phyloP scores from a whole-genome alignment of 2,888 invertebrate genomes.

The Byasa hedistus region DNA sequence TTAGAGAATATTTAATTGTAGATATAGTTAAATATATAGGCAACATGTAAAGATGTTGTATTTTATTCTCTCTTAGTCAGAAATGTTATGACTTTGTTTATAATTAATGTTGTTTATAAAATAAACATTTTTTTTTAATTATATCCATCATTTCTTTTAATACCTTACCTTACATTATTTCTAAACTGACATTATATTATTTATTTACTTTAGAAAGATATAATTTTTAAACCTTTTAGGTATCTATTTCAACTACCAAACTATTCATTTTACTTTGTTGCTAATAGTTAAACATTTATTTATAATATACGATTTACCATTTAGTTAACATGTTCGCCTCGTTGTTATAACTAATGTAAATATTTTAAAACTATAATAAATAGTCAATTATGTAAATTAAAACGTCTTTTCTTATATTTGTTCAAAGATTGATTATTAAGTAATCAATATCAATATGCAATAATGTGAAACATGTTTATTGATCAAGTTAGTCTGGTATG shows the following conservation, averaged over 20 bases:
- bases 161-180: too few relatives aligned
- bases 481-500: constrained; percentile 32
- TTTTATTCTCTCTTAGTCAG: constrained; percentile 58
- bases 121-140: constrained; percentile 58
- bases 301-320: too few relatives aligned
- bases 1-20: constrained; percentile 54
- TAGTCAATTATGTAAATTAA: neutral
- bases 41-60: constrained; percentile 52
- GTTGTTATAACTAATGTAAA: too few relatives aligned
- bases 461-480: constrained; percentile 7
- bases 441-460: neutral
- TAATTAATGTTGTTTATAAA: constrained; percentile 69
- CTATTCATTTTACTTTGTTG: too few relatives aligned
- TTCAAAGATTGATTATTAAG: neutral
- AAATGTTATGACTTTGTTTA: constrained; percentile 65
- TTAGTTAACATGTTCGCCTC: too few relatives aligned
- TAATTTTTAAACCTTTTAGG: too few relatives aligned
- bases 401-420: neutral
- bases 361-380: too few relatives aligned
- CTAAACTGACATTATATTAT: too few relatives aligned
- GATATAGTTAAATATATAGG: constrained; percentile 39
- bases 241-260: too few relatives aligned
- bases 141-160: constrained; percentile 36
- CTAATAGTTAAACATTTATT: too few relatives aligned
- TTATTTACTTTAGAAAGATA: too few relatives aligned